A percentile compares a stretch with the other conserved stretches of the same genome.
Conservation (phyloP, 1,140 invertebrate genomes). For the Caerostris darwini region DNA sequence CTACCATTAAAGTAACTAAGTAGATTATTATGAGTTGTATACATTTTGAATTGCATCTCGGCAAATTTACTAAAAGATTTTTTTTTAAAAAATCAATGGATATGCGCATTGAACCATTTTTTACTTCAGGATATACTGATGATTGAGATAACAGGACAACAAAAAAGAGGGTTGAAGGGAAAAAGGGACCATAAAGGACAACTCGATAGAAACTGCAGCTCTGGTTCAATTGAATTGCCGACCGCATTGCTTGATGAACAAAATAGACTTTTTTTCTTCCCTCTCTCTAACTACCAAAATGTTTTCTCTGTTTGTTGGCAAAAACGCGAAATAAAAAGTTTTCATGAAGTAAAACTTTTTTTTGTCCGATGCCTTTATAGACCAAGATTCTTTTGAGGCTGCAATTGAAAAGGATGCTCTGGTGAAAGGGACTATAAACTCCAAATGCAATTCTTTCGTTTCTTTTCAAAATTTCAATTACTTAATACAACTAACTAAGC, state of each 20-base stretch:
- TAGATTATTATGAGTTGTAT: too few species aligned
- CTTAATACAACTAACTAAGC: not conserved
- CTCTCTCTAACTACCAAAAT: not conserved
- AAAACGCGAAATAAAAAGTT: not conserved
- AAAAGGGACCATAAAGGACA: not conserved
- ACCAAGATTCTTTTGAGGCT: not conserved
- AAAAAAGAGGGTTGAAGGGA: not conserved
- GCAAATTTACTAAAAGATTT: too few species aligned
- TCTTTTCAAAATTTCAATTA: not conserved
- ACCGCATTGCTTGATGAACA: slow-evolving; percentile 63
- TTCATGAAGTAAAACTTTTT: not conserved
- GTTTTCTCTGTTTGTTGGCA: slow-evolving; percentile 8
- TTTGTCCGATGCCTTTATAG: not conserved
- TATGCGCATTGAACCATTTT: not conserved
- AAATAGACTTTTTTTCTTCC: not conserved
- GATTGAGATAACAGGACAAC: not conserved
- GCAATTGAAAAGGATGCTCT: not conserved
- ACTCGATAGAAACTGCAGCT: not conserved
- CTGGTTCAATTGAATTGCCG: slow-evolving; percentile 62
- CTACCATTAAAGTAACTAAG: too few species aligned
- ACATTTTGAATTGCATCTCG: too few species aligned
- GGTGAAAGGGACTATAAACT: not conserved
- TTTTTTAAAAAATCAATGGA: not conserved
- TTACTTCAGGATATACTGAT: not conserved
- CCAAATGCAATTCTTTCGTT: not conserved